Base-by-base conservation (phyloP, 2,888 invertebrate species). In the Parnassius apollo region DNA sequence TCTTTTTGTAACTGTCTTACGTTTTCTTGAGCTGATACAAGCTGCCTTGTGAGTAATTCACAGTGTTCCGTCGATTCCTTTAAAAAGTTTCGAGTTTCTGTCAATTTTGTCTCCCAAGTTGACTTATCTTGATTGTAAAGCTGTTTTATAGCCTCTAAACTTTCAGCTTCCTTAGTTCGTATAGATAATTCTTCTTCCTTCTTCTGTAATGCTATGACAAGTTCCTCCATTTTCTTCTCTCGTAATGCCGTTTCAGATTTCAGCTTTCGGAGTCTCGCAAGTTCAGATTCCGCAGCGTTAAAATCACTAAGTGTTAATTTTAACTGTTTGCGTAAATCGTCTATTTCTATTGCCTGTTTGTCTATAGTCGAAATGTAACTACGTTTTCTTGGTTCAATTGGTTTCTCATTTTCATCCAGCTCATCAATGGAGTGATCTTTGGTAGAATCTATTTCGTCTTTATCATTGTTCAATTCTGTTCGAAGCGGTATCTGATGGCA, bases 201-300 rank as follows among this genome's bases (percentile, higher is more conserved):
- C 74, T 94, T 94, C 77, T 97, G 95, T 64, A 97, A 87, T n/a
- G 94, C 93, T 52, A 93, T 93, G 51, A 97, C 92, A 68, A 97
- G 86, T 72, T 97, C 96, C 70, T 96, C 95, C 89, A 96, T 94
- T 78, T 95, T 94, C 72, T 94, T 94, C 77, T 96, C 96, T 67
- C 95, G 93, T 67, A 94, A 88, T 57, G 94, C 93, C 57, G 95
- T 94, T 72, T 96, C 96, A 42, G 93, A 90, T 82, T 95, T 94
- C 53, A 94, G 82, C 80, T 95, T 95, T 54, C 95, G 93, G 66
- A 96, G 85, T 72, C 95, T 93, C 59, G 94, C 93, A 66, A 96
- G 93, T 77, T 96, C 96, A 66, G 95, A 94, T 85, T 96, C 96
- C 1, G 95, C 94, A 50, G 93, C 92, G 59, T 92, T 93, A 10